These are phyloP conservation scores for Varecia variegata DNA, from an alignment of 2,797 vertebrate genomes.

Conservation along the genomic window DNA sequence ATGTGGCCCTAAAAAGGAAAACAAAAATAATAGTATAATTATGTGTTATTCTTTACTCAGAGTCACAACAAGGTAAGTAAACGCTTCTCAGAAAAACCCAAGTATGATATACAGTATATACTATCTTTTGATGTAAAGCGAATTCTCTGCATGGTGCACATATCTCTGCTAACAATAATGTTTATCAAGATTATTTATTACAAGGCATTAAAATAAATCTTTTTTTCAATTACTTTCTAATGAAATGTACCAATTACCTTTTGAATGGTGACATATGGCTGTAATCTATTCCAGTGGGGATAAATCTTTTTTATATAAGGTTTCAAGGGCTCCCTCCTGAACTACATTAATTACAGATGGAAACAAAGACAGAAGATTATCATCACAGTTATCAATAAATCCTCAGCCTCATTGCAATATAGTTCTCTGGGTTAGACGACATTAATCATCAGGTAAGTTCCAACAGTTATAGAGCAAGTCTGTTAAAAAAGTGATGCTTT, in stretches of 20 bases:
- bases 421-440: constrained; percentile 61
- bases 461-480: constrained; percentile 65
- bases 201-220: constrained; percentile 81
- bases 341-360: constrained; percentile 82
- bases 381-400: constrained; percentile 76
- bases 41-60: neutral
- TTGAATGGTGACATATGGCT: constrained; percentile 83
- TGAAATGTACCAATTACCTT: constrained; percentile 85
- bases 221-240: constrained; percentile 85
- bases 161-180: constrained; percentile 76
- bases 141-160: constrained; percentile 59
- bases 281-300: constrained; percentile 80
- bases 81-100: neutral
- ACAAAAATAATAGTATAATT: neutral
- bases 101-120: neutral
- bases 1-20: neutral
- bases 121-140: constrained; percentile 63
- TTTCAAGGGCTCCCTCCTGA: constrained; percentile 80
- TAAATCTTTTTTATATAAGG: constrained; percentile 82
- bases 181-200: constrained; percentile 81
- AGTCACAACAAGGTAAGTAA: constrained; percentile 31
- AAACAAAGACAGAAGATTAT: constrained; percentile 83
- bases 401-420: constrained; percentile 61
- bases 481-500: constrained; percentile 50
- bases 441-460: constrained; percentile 70